Base-by-base conservation (phyloP, 2,113 vertebrate species). In the Phalacrocorax brasilianus region DNA sequence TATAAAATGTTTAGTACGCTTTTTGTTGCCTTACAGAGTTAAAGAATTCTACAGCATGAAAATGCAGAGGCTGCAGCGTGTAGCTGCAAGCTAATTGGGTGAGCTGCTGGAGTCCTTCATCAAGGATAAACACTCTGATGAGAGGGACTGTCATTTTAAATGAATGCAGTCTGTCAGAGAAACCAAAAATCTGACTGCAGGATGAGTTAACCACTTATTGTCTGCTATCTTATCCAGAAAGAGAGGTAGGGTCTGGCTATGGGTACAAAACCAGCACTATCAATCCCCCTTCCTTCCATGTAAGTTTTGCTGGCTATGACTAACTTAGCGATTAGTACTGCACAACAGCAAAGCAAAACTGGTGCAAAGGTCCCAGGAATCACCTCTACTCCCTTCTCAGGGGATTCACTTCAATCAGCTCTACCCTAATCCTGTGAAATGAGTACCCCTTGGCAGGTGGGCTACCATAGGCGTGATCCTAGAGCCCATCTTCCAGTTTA, bases 401-500 rank as follows among this genome's bases (percentile, higher is more conserved):
- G 66, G 26, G 9, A 70, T 66, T 89, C 40, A 58, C 33, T 24
- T 80, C 30, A 28, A 23, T 5, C 67, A 62, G 35, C 32, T 61
- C 53, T 61, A 14, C 44, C 42, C 22, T 7, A 40, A 35, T 22
- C 32, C 53, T 61, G 30, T 23, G 18, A 65, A 68, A 65, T 13
- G 12, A 72, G 14, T 6, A 56, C 10, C 27, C 45, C 45, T n/a
- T 30, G 55, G 45, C 45, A 88, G 61, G 35, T 23, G 40, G 61
- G 47, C 38, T 38, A 23, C 27, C 0, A 0, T 0, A 28, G 33
- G 14, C 42, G 11, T 2, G 2, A 79, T 32, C 42, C 62, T n/a
- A 47, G 26, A 68, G 49, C 17, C 4, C 13, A 16, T 1, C 52
- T 75, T 49, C 14, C 71, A 47, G 12, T 52, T 27, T 14, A 85